Conservation (phyloP, 2,888 invertebrate species). For the Harpagoxenus sublaevis region DNA sequence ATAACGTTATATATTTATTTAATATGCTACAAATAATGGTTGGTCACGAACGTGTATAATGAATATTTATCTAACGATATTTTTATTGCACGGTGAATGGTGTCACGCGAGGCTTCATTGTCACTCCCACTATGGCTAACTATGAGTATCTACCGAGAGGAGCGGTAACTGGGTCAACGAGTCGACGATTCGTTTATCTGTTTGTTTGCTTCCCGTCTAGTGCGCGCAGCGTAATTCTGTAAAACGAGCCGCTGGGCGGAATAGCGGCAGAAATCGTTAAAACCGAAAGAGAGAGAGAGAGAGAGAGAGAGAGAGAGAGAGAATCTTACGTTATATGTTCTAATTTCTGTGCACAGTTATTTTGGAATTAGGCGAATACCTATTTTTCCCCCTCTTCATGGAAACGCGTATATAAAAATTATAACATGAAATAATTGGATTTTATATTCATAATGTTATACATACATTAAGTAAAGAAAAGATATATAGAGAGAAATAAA, state of each 20-base stretch:
- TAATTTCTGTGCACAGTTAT: neutral
- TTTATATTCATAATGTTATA: neutral
- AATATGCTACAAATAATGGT: neutral
- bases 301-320: too few relatives aligned
- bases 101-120: conserved; percentile 49
- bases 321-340: neutral
- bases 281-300: too few relatives aligned
- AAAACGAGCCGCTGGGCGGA: conserved; percentile 29
- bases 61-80: conserved; percentile 20
- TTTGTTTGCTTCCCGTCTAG: conserved; percentile 66
- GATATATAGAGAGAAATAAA: neutral
- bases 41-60: neutral
- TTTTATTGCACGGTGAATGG: conserved; percentile 45
- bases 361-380: neutral
- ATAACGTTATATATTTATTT: conserved; percentile 11
- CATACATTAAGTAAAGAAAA: neutral
- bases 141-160: conserved; percentile 59
- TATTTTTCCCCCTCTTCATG: neutral
- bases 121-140: conserved; percentile 54
- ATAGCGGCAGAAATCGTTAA: conserved; percentile 9
- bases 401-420: neutral
- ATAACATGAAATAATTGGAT: neutral
- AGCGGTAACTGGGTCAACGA: conserved; percentile 74
- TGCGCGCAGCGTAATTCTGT: conserved; percentile 40
- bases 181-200: conserved; percentile 76